Evolutionary conservation across 2,888 invertebrate species (phyloP).

Genomic region (Drosophila stalkeri): DNA sequence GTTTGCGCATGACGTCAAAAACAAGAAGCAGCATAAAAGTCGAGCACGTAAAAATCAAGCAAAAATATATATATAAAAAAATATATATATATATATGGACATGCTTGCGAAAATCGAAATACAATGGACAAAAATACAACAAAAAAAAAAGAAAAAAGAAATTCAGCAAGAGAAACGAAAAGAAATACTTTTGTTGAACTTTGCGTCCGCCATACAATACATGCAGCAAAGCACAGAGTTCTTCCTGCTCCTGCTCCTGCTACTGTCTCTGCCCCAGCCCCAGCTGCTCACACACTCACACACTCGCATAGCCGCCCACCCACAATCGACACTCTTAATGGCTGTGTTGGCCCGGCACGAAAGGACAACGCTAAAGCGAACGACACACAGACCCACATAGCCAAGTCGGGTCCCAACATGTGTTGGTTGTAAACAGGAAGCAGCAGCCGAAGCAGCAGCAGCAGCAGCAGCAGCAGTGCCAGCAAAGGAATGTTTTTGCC

Average conservation of each 20-base stretch:
- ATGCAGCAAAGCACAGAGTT: constrained; percentile 2
- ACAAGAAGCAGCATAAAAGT: constrained; percentile 20
- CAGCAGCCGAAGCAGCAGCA: constrained; percentile 39
- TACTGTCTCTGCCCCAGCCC: neutral
- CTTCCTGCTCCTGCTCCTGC: too few species aligned
- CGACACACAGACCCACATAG: constrained; percentile 73
- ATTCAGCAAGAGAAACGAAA: constrained; percentile 11
- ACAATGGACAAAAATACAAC: constrained; percentile 43
- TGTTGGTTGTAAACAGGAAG: constrained; percentile 79
- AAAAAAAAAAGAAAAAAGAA: neutral
- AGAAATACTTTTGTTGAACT: constrained; percentile 57
- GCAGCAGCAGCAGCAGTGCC: constrained; percentile 7
- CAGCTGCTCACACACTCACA: neutral
- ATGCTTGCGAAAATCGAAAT: constrained; percentile 61
- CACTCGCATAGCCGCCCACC: neutral
- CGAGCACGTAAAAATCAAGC: constrained; percentile 13
- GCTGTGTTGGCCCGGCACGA: constrained; percentile 51
- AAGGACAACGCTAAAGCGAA: constrained; percentile 39
- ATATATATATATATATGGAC: constrained; percentile 28
- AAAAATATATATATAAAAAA: constrained; percentile 16
- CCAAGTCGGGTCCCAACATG: constrained; percentile 49
- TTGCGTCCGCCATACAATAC: constrained; percentile 34
- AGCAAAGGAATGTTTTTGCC: constrained; percentile 53
- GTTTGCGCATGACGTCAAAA: constrained; percentile 73
- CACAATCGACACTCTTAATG: constrained; percentile 41